Base-by-base conservation (phyloP, 2,888 invertebrate species). In the Patella ulyssiponensis region DNA sequence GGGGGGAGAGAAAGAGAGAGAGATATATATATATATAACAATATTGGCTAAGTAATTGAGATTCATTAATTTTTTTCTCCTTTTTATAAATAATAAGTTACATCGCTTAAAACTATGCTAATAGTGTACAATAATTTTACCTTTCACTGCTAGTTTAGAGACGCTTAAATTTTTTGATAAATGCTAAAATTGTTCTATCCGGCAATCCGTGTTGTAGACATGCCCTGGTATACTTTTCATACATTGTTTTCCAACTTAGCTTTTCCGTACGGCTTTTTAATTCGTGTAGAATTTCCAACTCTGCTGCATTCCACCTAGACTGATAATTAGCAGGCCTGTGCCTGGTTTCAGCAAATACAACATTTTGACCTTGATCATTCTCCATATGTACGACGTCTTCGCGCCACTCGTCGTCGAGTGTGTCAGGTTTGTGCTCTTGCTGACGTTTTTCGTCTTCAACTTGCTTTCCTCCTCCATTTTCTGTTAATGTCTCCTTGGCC, bases 321-420 rank as follows among this genome's bases (percentile, higher is more conserved):
- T 56, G 15, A n/a, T 15, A 17, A 56, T 56, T 56, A 56, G 56
- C 56, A 56, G 56, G 56, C 56, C 56, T 15, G n/a, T 56, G 56
- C n/a, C 56, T 56, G 56, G 15, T 56, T 56, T 56, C 56, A 56
- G 56, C 56, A 56, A 56, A n/a, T 17, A 56, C 56, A 56, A 56
- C 56, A 56, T 56, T 17, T 17, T 56, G 56, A 56, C 15, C 3
- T 56, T 56, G 56, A 17, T 56, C 17, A 17, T 56, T 3, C 56
- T 56, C 56, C 12, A 56, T 56, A 3, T 56, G 56, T 17, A 56
- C 17, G 17, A 1, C 56, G 56, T 15, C 15, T 1, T 56, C 56
- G 27, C 27, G 27, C 27, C 27, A 27, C 2, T 27, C 27, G 27
- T 27, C 27, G 27, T 27, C 27, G 27, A 27, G 1, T 27, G 27